Conservation (phyloP, 2,797 vertebrate species). For the Monodelphis domestica region DNA sequence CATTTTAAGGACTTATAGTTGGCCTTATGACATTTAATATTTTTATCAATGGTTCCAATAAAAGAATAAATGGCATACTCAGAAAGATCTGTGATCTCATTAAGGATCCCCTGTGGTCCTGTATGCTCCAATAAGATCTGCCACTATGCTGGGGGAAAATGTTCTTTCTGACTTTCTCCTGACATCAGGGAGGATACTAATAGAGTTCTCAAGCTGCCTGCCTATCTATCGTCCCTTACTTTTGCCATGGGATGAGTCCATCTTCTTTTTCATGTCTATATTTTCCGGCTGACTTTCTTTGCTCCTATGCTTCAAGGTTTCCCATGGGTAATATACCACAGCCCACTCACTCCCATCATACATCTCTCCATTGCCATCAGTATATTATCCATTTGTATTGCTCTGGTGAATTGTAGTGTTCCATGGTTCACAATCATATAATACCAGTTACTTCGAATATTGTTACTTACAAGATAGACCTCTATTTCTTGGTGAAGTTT, state of each 20-base stretch:
- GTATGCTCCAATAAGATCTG: too few species aligned
- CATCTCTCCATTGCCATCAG: background rate
- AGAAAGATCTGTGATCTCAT: background rate
- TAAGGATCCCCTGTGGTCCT: background rate
- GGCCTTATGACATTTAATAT: background rate
- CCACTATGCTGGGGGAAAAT: background rate
- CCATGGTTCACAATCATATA: background rate
- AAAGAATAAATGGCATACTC: background rate
- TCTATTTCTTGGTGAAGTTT: background rate
- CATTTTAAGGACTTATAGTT: background rate
- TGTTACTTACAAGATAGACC: background rate
- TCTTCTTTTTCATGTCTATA: background rate
- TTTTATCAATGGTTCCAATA: background rate
- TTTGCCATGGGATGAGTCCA: background rate
- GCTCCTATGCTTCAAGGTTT: background rate
- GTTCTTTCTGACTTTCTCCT: background rate
- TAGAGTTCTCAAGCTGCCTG: background rate
- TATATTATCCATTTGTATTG: background rate
- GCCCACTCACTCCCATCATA: background rate
- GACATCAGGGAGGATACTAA: background rate
- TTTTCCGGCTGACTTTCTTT: background rate
- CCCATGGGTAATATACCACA: background rate
- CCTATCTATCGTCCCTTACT: background rate
- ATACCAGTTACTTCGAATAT: background rate
- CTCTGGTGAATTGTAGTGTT: background rate